Conservation (phyloP, 2,797 vertebrate species). For the Sphenodon punctatus region DNA sequence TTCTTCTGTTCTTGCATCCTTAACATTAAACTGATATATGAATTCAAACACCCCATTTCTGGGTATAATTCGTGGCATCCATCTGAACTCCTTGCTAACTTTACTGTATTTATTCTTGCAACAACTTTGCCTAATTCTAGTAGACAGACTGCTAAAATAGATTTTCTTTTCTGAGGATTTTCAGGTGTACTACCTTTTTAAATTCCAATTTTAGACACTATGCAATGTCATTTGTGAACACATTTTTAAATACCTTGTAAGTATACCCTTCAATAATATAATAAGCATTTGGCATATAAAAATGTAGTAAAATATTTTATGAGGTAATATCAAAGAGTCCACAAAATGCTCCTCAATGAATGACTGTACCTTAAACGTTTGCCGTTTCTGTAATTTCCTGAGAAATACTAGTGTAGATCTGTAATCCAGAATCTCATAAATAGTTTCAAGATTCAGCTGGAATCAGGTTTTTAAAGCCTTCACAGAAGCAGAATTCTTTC, state of each 20-base stretch:
- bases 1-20: no score
- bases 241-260: not conserved
- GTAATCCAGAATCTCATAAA: not conserved
- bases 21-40: no score
- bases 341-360: not conserved
- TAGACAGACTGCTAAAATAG: not conserved
- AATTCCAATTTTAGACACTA: not conserved
- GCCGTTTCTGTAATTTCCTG: not conserved
- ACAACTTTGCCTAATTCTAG: not conserved
- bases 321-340: not conserved
- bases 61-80: no score
- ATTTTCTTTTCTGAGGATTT: conserved; percentile 9
- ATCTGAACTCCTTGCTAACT: no score
- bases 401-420: not conserved
- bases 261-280: conserved; percentile 4
- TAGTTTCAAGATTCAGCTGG: not conserved
- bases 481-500: not conserved
- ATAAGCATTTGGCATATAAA: not conserved
- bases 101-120: not conserved
- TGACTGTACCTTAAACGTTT: not conserved
- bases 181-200: accelerated
- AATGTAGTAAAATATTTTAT: not conserved
- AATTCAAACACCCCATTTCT: no score
- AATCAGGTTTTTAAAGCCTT: no score
- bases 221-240: not conserved